Evolutionary conservation across 2,797 vertebrate genomes (phyloP).

Genomic region (Ataeniobius toweri): DNA sequence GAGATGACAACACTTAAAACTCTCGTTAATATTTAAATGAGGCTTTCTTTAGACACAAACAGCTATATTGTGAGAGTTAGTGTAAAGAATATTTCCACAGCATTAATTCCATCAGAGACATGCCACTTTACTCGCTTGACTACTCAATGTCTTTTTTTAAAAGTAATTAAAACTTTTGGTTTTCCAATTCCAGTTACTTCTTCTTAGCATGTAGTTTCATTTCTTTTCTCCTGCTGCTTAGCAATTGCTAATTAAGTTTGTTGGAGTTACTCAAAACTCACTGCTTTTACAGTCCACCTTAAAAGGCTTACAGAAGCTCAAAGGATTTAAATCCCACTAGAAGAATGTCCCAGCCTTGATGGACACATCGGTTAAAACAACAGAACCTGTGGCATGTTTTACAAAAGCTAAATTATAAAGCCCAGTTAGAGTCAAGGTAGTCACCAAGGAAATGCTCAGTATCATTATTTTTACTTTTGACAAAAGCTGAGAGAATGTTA

Average conservation of each 20-base stretch:
- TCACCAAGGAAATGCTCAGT: too few species aligned
- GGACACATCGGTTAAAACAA: neutral
- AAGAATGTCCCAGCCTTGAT: neutral
- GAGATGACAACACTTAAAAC: constrained; percentile 8
- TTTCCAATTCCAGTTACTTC: constrained; percentile 3
- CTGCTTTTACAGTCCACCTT: neutral
- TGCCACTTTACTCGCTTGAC: neutral
- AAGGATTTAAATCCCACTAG: neutral
- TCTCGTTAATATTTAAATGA: constrained; percentile 10
- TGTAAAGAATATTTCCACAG: constrained; percentile 4
- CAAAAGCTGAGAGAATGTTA: too few species aligned
- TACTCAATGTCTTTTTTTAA: neutral
- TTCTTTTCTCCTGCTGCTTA: neutral
- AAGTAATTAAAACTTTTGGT: constrained; percentile 9
- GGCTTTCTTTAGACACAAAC: neutral
- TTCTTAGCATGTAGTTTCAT: neutral
- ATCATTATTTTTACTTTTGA: too few species aligned
- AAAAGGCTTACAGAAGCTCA: constrained; percentile 3
- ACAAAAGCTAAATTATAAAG: too few species aligned
- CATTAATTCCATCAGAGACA: constrained; percentile 6
- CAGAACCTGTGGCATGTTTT: too few species aligned
- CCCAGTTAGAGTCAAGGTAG: too few species aligned
- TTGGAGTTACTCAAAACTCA: neutral
- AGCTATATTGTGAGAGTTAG: constrained; percentile 1
- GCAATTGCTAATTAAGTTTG: constrained; percentile 2